Percentiles rank a stretch among this genome's conserved stretches.
phyloP scores from a whole-genome alignment of 2,113 vertebrate species.

The Amphilophus citrinellus region DNA sequence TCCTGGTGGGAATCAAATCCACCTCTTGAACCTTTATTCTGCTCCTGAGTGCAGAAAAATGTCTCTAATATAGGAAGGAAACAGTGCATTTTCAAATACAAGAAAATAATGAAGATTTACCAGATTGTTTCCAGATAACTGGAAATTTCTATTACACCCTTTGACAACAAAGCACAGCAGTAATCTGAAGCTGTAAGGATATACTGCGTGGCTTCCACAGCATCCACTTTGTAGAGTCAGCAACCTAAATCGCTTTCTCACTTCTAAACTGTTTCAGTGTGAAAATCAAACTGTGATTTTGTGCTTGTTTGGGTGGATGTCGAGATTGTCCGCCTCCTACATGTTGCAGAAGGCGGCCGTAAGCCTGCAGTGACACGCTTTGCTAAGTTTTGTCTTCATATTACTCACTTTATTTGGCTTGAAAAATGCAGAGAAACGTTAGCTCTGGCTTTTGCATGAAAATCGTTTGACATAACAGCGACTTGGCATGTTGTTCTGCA shows the following conservation, averaged over 20 bases:
- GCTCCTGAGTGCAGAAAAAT: neutral
- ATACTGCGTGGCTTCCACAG: neutral
- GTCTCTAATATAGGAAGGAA: neutral
- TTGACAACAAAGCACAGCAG: neutral
- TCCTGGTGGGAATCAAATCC: neutral
- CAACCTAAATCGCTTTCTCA: slow-evolving; percentile 13
- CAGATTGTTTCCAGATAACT: neutral
- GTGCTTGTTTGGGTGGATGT: slow-evolving; percentile 45
- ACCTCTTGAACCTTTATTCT: neutral
- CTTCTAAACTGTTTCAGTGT: neutral
- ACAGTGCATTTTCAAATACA: neutral
- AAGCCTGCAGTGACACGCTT: slow-evolving; percentile 22
- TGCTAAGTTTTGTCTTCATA: slow-evolving; percentile 34
- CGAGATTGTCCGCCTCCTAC: slow-evolving; percentile 54
- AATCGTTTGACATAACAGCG: slow-evolving; percentile 13
- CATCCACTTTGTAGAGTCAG: neutral
- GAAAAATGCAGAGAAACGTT: slow-evolving; percentile 24
- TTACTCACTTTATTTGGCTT: slow-evolving; percentile 33
- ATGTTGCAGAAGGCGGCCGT: slow-evolving; percentile 42
- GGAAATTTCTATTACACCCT: neutral
- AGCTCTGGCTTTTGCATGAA: slow-evolving; percentile 14
- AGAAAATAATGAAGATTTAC: neutral
- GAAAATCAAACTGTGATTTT: slow-evolving; percentile 21
- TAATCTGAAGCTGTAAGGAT: neutral
- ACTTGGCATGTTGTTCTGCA: slow-evolving; percentile 10